Conservation (phyloP, 1,140 invertebrate genomes). For the Drosophila parabipectinata region DNA sequence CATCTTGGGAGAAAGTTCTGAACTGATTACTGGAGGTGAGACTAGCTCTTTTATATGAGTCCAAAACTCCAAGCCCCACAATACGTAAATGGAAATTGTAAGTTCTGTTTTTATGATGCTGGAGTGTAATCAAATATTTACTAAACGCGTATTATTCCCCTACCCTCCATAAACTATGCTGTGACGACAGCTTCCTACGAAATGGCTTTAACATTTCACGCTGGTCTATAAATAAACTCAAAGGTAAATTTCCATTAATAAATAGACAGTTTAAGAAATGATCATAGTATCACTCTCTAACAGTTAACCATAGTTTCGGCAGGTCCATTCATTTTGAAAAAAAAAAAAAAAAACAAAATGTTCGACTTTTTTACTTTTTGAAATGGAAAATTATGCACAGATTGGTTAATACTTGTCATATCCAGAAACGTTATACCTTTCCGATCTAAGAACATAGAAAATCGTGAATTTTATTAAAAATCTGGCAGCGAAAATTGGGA, state of each 20-base stretch:
- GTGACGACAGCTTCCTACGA: neutral
- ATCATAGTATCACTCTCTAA: too few species aligned
- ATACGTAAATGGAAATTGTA: neutral
- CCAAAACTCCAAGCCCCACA: neutral
- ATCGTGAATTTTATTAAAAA: too few species aligned
- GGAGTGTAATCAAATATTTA: slow-evolving; percentile 1
- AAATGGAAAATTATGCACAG: too few species aligned
- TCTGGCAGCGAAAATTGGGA: too few species aligned
- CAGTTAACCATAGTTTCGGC: too few species aligned
- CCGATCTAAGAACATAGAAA: too few species aligned
- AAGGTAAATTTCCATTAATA: neutral
- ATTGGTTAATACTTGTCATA: too few species aligned
- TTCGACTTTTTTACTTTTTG: too few species aligned
- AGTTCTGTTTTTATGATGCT: neutral
- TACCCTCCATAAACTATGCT: neutral
- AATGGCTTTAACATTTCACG: neutral
- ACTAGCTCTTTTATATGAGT: neutral
- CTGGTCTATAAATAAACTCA: neutral
- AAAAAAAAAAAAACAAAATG: too few species aligned
- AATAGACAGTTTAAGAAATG: neutral
- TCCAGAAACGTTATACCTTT: too few species aligned
- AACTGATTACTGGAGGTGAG: neutral
- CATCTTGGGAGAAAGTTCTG: slow-evolving; percentile 10
- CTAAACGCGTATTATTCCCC: neutral
- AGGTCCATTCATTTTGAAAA: too few species aligned